A percentile compares a stretch with the other conserved stretches of the same genome.
These are phyloP conservation scores for Phaetusa simplex DNA, from an alignment of 2,113 vertebrate species.

Conservation along the genomic window DNA sequence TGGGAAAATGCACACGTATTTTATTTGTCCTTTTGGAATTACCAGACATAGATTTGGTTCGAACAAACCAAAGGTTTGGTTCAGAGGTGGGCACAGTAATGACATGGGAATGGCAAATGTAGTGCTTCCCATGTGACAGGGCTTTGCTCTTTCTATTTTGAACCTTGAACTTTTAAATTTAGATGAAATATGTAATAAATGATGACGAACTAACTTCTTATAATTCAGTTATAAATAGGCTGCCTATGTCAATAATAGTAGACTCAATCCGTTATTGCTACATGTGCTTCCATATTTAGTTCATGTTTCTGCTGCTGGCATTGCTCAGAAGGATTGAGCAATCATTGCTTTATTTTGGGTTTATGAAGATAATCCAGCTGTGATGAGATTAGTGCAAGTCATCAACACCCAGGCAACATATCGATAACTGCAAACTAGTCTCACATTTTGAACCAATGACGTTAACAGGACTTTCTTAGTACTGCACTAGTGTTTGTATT, in stretches of 20 bases:
- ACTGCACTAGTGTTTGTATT: background rate
- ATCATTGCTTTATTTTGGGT: background rate
- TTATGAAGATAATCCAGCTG: background rate
- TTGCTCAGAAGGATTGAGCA: background rate
- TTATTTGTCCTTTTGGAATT: background rate
- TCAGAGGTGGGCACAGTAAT: background rate
- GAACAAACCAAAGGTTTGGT: background rate
- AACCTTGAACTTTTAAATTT: background rate
- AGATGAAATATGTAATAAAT: background rate
- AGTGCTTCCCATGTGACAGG: background rate
- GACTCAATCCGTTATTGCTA: background rate
- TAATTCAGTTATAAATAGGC: background rate
- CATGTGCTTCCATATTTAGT: background rate
- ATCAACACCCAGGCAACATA: background rate
- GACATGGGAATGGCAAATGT: background rate
- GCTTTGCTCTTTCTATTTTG: background rate
- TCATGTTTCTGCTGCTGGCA: background rate
- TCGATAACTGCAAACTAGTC: background rate
- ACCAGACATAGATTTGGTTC: background rate
- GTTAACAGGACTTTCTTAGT: background rate
- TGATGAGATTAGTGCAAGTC: background rate
- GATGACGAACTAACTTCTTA: background rate
- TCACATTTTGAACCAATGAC: background rate
- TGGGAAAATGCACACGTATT: background rate
- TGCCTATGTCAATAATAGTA: background rate